A percentile compares a stretch with the other conserved stretches of the same genome.
These are phyloP conservation scores for Torymus tubicola DNA, from an alignment of 2,888 invertebrate genomes.

Conservation along the genomic window DNA sequence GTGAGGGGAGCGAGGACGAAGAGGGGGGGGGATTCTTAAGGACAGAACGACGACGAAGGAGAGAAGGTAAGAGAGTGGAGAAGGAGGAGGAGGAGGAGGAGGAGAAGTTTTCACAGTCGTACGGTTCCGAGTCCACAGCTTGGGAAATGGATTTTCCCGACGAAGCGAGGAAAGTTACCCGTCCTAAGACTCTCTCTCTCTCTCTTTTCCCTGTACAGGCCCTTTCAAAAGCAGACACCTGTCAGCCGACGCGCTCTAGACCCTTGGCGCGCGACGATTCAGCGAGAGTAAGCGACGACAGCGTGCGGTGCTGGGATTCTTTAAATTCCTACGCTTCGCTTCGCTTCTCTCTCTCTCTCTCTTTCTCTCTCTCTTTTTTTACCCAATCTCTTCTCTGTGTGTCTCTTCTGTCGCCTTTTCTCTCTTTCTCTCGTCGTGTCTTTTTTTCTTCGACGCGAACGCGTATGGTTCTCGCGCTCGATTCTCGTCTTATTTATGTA, in stretches of 20 bases:
- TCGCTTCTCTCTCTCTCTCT: conserved; percentile 2
- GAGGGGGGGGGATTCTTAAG: background rate
- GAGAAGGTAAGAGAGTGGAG: background rate
- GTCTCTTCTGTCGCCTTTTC: background rate
- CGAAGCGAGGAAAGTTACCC: conserved; percentile 58
- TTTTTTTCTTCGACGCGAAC: background rate
- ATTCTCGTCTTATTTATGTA: conserved; percentile 43
- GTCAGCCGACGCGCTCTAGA: conserved; percentile 40
- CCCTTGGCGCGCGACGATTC: conserved; percentile 33
- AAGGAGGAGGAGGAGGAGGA: background rate
- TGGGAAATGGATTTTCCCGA: conserved; percentile 59
- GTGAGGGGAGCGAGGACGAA: conserved; percentile 5
- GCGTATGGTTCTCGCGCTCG: background rate
- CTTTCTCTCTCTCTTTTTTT: background rate
- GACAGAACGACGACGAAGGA: background rate
- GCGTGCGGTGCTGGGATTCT: conserved; percentile 22
- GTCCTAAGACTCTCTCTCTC: conserved; percentile 14
- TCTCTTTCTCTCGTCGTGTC: background rate
- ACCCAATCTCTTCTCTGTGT: background rate
- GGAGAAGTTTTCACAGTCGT: conserved; percentile 50
- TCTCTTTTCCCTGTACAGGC: conserved; percentile 36
- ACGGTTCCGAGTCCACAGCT: conserved; percentile 32
- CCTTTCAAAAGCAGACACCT: conserved; percentile 59
- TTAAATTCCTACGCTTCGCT: conserved; percentile 51
- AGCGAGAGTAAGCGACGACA: background rate